Evolutionary conservation across 2,888 invertebrate genomes (phyloP), one percentile per base, ranked within the genome.

Genomic region (Yponomeuta plumbellus): DNA sequence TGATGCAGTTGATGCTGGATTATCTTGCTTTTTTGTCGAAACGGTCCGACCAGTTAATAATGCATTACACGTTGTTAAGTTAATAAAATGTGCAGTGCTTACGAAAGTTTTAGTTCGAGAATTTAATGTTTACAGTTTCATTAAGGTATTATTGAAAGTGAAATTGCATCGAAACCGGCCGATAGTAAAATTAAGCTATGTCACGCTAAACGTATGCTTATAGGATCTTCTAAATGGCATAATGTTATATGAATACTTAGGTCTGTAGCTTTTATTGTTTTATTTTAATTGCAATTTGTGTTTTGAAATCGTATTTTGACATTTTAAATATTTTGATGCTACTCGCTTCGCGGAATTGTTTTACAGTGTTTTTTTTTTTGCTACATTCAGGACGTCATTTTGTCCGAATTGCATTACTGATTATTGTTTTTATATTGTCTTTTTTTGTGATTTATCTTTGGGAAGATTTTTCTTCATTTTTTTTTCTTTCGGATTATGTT

Each of bases 401-500:
- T 52, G 44, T 52, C 44, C 13, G 44, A 13, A 13, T 17, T 52
- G 17, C n/a, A 39, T 40, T 40, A 20, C 13, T 26, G 22, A 13
- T 26, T 22, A 22, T 61, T 39, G 11, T 62, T 62, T 20, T 11
- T 11, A 59, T 11, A 23, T 21, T 13, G 8, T 39, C 2, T 20
- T 61, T 61, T 61, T 20, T 61, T 13, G 3, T 11, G 10, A 20
- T 11, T 20, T 62, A n/a, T 62, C 34, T 62, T 34, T 20, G 10
- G 11, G 21, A 59, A 22, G 59, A 23, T 13, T 22, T 11, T 59
- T 4, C 11, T 26, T 3, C 2, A n/a, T n/a, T 20, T 11, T 62
- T 62, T 62, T 62, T 17, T 20, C n/a, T 26, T 13, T n/a, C 22
- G 17, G 39, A 34, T n/a, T 73, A 76, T 72, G 74, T 81, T 86